Conservation (phyloP, 2,888 invertebrate species). For the Griposia aprilina region DNA sequence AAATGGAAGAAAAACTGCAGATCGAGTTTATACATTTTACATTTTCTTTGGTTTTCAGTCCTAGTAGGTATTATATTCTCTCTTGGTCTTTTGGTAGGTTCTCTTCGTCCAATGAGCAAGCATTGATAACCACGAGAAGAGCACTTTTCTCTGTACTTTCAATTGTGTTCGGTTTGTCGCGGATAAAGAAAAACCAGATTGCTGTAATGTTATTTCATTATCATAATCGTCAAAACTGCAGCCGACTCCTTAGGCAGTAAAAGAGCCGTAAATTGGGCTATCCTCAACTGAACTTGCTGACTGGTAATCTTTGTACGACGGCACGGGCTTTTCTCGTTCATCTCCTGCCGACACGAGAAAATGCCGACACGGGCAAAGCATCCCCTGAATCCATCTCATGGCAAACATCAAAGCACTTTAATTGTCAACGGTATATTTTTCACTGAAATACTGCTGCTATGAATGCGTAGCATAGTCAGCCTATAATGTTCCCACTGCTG, state of each 20-base stretch:
- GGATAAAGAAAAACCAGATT: neutral
- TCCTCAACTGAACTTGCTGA: neutral
- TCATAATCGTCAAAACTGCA: neutral
- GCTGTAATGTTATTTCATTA: neutral
- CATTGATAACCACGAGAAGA: neutral
- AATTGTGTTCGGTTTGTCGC: neutral
- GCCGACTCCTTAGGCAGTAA: neutral
- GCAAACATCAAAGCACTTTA: neutral
- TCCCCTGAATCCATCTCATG: neutral
- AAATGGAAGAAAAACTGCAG: slow-evolving; percentile 7
- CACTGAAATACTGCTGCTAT: neutral
- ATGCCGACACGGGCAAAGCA: neutral
- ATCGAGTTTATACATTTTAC: neutral
- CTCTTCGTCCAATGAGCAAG: neutral
- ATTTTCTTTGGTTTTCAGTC: neutral
- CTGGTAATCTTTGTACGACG: neutral
- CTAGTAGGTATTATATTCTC: too few species aligned
- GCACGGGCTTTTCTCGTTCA: neutral
- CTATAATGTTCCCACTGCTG: too few species aligned
- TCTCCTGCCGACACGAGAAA: neutral
- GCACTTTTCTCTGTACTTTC: neutral
- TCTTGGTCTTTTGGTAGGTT: neutral
- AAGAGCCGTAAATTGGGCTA: neutral
- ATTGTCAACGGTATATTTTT: neutral
- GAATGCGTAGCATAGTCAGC: too few species aligned